Conservation (phyloP, 2,113 vertebrate species). For the Orthonyx spaldingii region DNA sequence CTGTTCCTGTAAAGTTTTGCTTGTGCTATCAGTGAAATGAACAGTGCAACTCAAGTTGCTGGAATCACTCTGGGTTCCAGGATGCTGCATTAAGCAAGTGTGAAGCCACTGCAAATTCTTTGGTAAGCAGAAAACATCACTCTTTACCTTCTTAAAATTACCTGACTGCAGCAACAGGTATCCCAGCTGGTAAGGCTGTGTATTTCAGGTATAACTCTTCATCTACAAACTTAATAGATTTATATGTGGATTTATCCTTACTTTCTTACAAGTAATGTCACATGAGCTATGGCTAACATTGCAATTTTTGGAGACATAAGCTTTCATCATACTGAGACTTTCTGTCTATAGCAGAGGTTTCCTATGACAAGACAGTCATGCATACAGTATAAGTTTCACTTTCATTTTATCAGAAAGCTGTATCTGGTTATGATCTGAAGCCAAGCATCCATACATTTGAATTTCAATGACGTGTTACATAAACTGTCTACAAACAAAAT, state of each 20-base stretch:
- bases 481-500: constrained; percentile 46
- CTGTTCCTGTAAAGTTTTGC: not conserved
- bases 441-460: not conserved
- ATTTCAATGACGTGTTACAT: constrained; percentile 15
- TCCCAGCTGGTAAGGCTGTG: not conserved
- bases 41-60: not conserved
- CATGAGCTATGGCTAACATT: not conserved
- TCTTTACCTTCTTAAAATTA: not conserved
- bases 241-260: not conserved
- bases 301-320: not conserved
- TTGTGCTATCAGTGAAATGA: not conserved
- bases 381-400: not conserved
- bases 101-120: not conserved
- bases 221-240: not conserved
- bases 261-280: not conserved
- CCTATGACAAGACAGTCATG: not conserved
- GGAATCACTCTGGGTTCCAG: not conserved
- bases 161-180: not conserved
- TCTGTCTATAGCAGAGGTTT: not conserved
- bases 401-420: constrained; percentile 28
- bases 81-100: not conserved
- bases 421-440: not conserved
- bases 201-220: not conserved
- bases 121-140: not conserved
- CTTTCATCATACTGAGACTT: not conserved